Evolutionary conservation across 2,797 vertebrate species (phyloP), one percentile per base, ranked within the genome.

Genomic region (Forpus xanthops): DNA sequence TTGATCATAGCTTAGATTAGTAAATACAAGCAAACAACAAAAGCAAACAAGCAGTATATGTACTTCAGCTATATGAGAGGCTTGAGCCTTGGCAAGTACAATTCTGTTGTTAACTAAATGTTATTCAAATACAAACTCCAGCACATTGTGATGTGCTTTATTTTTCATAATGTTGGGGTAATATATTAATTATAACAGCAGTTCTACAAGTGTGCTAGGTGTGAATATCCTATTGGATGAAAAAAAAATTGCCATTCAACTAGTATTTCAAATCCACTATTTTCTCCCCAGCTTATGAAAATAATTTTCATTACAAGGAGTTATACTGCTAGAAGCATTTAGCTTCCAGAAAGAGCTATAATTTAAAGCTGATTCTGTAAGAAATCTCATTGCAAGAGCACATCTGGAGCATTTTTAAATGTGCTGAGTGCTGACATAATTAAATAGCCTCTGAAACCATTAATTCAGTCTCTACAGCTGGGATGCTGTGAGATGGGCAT

Each of bases 381-480:
- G 73, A 58, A 64, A 90, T 49, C 90, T 72, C 66, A 55, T 73
- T 84, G 85, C 89, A 68, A 87, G 64, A 65, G 65, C 80, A 56
- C 77, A 93, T 93, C 85, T 96, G 92, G 83, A 91, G 84, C 44
- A 74, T 65, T 73, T 89, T 84, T 73, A 87, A 90, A 89, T 90
- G 92, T 80, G 70, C 72, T 96, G 87, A 96, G 87, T 85, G 41
- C 68, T 86, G 71, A 49, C 53, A 81, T 73, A 89, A 70, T 81
- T 90, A 87, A 52, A 61, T 41, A 90, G 70, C 33, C 79, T 93
- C 82, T 35, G 37, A 82, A 91, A 66, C 37, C 33, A 11, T 90
- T 76, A 66, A 77, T 93, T 93, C 79, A 76, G n/a, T 55, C 44
- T 82, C 83, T 72, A 25, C 78, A 82, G 89, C 86, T 96, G 85